phyloP scores from a whole-genome alignment of 1,140 invertebrate species.

The Riptortus pedestris region DNA sequence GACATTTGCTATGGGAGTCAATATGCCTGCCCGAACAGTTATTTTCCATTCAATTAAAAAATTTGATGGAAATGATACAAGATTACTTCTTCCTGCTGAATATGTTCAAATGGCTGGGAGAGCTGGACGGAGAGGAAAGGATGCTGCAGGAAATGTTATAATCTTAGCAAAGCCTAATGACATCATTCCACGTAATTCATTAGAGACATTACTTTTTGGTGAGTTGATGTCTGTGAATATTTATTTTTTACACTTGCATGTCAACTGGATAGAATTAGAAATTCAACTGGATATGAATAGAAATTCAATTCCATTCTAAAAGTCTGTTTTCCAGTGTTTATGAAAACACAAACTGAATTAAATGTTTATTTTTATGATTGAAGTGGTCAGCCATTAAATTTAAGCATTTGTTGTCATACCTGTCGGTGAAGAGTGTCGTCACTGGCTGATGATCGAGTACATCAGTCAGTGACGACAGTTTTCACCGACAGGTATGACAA shows the following conservation, averaged over 20 bases:
- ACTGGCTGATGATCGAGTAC: too few species aligned
- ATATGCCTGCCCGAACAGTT: constrained; percentile 95
- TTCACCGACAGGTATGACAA: too few species aligned
- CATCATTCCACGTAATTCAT: background rate
- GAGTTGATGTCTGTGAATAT: background rate
- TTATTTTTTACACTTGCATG: background rate
- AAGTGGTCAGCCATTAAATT: too few species aligned
- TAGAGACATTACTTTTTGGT: constrained; percentile 1
- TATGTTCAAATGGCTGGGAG: constrained; percentile 97
- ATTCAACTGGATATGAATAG: too few species aligned
- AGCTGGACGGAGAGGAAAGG: constrained; percentile 85
- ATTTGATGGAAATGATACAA: constrained; percentile 71
- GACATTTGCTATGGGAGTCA: constrained; percentile 98
- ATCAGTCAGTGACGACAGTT: too few species aligned
- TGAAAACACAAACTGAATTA: too few species aligned
- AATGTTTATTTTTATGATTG: too few species aligned
- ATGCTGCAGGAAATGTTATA: constrained; percentile 88
- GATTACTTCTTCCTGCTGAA: constrained; percentile 76
- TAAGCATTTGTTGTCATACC: too few species aligned
- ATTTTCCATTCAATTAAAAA: constrained; percentile 90
- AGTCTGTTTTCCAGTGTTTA: too few species aligned
- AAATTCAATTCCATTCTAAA: too few species aligned
- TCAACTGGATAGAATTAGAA: too few species aligned
- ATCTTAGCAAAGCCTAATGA: constrained; percentile 44
- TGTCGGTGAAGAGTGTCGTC: too few species aligned